Base-by-base conservation (phyloP, 2,113 vertebrate species). In the Melanerpes aurifrons region DNA sequence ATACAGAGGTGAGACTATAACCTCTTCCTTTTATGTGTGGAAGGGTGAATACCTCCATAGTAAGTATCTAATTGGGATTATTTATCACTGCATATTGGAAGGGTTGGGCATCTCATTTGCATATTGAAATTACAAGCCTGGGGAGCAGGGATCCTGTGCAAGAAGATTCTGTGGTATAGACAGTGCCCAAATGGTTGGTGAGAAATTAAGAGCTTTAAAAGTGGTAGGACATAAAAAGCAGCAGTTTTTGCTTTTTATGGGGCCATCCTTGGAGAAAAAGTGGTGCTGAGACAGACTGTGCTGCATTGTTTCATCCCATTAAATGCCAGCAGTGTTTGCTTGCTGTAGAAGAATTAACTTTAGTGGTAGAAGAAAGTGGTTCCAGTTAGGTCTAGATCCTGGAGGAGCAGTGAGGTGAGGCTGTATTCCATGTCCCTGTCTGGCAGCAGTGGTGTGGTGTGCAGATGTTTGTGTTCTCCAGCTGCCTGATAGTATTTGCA, bases 371-470 rank as follows among this genome's bases (percentile, higher is more conserved):
- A 53, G 67, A n/a, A 63, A 28, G n/a, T 48, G 6, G 6, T 69
- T 92, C 29, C 28, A 6, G 16, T 10, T 48, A 59, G 61, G 50
- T 20, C 61, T 31, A 35, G 48, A 28, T 3, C 3, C 29, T 17
- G 43, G 4, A 58, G 31, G 18, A 24, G 7, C 20, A 4, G 15
- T 15, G 45, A 15, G 31, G 15, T 72, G 43, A 31, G 26, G 14
- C 59, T 56, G 12, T 31, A 7, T 47, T 16, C 2, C 15, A 28
- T 54, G 22, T 43, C 32, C 21, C 8, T n/a, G 20, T 28, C 32
- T 40, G 62, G 53, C 57, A 88, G 54, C 15, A 72, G n/a, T 1
- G 0, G 25, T 47, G n/a, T 2, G 1, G 6, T 2, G 0, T 7
- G 12, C 15, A 4, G 29, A 29, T 35, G 16, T 68, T 67, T 45